Evolutionary conservation across 2,888 invertebrate species (phyloP).

Genomic region (Hypolimnas misippus): DNA sequence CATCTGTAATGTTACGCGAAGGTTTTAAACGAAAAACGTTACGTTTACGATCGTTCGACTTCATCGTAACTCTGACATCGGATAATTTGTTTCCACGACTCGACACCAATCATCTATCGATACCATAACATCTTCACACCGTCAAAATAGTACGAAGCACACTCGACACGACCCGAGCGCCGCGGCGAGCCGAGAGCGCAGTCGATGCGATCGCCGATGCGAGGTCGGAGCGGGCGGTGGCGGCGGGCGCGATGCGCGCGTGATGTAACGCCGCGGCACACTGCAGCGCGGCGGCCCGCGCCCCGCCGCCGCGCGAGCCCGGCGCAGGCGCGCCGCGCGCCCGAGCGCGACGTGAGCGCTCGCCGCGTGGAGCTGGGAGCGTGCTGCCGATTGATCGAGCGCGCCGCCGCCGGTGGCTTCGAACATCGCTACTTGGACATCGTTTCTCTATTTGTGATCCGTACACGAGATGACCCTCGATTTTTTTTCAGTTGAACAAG

Average conservation of each 20-base stretch:
- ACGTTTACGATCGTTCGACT: conserved; percentile 4
- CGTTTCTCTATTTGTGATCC: neutral
- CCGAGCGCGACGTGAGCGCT: conserved; percentile 19
- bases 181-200: conserved; percentile 1
- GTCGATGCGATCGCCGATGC: conserved; percentile 26
- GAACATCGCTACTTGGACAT: neutral
- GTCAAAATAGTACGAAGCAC: neutral
- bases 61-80: conserved; percentile 1
- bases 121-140: neutral
- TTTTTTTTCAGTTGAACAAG: too few relatives aligned
- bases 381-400: conserved; percentile 27
- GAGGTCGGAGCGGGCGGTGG: conserved; percentile 16
- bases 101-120: neutral
- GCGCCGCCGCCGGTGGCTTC: neutral
- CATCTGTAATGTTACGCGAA: neutral
- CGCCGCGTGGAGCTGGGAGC: conserved; percentile 29
- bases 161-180: neutral
- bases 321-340: conserved; percentile 26
- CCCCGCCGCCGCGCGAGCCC: conserved; percentile 32
- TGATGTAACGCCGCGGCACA: conserved; percentile 57
- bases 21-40: neutral
- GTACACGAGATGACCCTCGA: neutral
- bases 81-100: neutral
- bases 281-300: conserved; percentile 37
- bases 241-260: conserved; percentile 46